Evolutionary conservation across 2,797 vertebrate genomes (phyloP), one percentile per base, ranked within the genome.

Genomic region (Sebastes ruberrimus): DNA sequence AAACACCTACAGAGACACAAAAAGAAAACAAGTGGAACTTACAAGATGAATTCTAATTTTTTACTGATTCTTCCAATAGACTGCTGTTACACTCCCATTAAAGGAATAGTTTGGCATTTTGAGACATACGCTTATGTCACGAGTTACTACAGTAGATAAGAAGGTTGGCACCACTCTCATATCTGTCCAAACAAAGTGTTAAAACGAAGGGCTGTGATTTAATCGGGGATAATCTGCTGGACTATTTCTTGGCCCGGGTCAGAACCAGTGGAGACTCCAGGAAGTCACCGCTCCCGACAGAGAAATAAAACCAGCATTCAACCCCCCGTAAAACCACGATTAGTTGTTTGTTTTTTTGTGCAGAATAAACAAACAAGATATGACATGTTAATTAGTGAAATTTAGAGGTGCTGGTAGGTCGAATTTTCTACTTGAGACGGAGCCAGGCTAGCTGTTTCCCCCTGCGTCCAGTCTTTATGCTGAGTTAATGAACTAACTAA

Each of bases 1-100:
- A 27, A 99, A 99, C 2, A 98, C 95, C 98, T 99, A 46, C 42
- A 83, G 6, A 74, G 6, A 71, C 6, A 81, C 2, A 82, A 27
- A 53, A 11, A 63, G 8, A 73, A 63, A 66, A 71, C 1, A 2
- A 62, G 32, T 7, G n/a, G 0, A 69, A 65, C 0, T n/a, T 28
- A 7, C 10, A 38, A 11, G 6, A 27, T 52, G 5, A 1, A 27
- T 61, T 16, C 10, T 62, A 2, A 30, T 13, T 27, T 30, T 64
- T 64, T 14, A 22, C 20, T 7, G 8, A 56, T 69, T 59, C 9
- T 38, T 14, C 10, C 6, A 46, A 4, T 20, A 25, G 6, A 3
- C 67, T 57, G 33, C 75, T 30, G 60, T 33, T 4, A n/a, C 22
- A 10, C 13, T 59, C 22, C 20, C 22, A 7, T 32, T 56, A 28